These are phyloP conservation scores for Sebastiscus tertius DNA, from an alignment of 2,797 vertebrate species.

Conservation along the genomic window DNA sequence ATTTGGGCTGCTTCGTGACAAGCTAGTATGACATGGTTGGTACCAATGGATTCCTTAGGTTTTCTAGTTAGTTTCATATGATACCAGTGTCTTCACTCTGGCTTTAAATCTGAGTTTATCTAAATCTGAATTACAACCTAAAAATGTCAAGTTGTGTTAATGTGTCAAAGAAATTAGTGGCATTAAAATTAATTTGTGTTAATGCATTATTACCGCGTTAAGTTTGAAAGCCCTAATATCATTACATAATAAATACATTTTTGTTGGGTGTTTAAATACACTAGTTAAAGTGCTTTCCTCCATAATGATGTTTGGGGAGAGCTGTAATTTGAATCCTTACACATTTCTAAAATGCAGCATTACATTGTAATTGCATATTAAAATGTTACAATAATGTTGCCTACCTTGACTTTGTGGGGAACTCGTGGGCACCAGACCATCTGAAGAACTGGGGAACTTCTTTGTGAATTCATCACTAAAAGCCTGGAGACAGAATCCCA, in stretches of 20 bases:
- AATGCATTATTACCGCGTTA: no score
- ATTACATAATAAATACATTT: neutral
- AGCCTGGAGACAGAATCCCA: slow-evolving; percentile 55
- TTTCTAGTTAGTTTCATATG: no score
- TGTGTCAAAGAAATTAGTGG: no score
- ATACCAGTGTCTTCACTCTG: no score
- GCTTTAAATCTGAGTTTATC: no score
- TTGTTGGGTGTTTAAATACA: neutral
- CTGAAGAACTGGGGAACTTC: slow-evolving; percentile 46
- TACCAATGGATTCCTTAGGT: no score
- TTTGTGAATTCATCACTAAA: slow-evolving; percentile 76
- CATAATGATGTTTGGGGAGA: neutral
- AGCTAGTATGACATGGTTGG: no score
- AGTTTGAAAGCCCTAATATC: no score
- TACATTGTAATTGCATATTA: neutral
- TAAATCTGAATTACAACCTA: no score
- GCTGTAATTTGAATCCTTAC: neutral
- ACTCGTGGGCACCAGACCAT: neutral
- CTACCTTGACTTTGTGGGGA: slow-evolving; percentile 54
- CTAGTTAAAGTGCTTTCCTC: neutral
- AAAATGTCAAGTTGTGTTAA: no score
- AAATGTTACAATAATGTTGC: neutral
- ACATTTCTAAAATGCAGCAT: neutral
- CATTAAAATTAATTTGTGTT: no score
- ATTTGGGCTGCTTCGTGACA: no score